phyloP scores from a whole-genome alignment of 2,888 invertebrate species.

The Matsumyia berberina region DNA sequence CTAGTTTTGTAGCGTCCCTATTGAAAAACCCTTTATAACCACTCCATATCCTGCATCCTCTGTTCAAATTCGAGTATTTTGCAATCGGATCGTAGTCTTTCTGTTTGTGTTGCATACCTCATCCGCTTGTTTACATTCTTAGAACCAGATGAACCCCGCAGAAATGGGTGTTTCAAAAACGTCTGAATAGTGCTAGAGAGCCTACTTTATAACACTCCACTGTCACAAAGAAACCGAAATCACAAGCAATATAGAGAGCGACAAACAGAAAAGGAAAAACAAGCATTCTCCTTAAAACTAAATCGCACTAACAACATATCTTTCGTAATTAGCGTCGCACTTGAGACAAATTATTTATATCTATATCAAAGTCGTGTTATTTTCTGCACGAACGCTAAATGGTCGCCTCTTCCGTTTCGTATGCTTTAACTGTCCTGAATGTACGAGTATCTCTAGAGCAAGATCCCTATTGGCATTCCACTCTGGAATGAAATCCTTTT shows the following conservation, averaged over 20 bases:
- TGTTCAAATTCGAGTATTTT: no score
- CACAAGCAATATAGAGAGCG: constrained; percentile 1
- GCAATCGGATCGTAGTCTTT: no score
- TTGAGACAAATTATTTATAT: constrained; percentile 72
- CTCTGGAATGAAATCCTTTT: constrained; percentile 40
- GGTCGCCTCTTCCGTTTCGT: constrained; percentile 20
- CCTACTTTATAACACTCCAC: not conserved
- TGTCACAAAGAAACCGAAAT: not conserved
- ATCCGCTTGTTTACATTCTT: no score
- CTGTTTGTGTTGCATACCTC: no score
- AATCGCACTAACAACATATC: constrained; percentile 24
- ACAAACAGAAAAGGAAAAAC: not conserved
- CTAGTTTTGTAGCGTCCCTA: no score
- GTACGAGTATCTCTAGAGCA: constrained; percentile 45
- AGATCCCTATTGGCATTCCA: constrained; percentile 57
- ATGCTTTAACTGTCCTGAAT: constrained; percentile 32
- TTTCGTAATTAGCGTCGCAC: constrained; percentile 62
- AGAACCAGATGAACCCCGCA: not conserved
- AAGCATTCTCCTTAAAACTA: not conserved
- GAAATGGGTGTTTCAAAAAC: not conserved
- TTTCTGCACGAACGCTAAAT: constrained; percentile 52
- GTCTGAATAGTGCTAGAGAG: not conserved
- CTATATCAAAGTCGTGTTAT: constrained; percentile 45
- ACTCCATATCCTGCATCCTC: no score
- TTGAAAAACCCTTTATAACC: no score